Evolutionary conservation across 2,888 invertebrate genomes (phyloP), one percentile per base, ranked within the genome.

Genomic region (Micropterix aruncella): DNA sequence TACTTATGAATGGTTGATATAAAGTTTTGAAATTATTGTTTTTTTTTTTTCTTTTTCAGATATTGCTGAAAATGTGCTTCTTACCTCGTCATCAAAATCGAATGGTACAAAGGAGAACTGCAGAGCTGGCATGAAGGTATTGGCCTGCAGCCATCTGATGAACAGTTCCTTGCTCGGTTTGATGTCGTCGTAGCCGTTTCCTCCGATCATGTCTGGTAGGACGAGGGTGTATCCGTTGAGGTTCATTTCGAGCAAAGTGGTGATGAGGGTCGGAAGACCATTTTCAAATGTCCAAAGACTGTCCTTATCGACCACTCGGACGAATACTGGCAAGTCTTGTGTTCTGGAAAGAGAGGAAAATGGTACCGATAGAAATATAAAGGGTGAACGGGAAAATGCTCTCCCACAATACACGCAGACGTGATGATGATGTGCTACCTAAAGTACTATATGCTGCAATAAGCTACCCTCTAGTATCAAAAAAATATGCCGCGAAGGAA

Each of bases 61-160:
- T n/a, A n/a, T n/a, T n/a, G n/a, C n/a, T n/a, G n/a, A n/a, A n/a
- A n/a, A n/a, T n/a, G n/a, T n/a, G n/a, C n/a, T n/a, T n/a, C n/a
- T 42, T 43, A 66, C 72, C 58, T 79, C 71, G 9, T 70, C 56
- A 55, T 81, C 81, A 56, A 76, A 85, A 48, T 83, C 78, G 89
- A 89, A 91, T 0, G 90, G 90, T 1, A 77, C 75, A 46, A 77
- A 78, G 1, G 89, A 88, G 55, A 82, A 86, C 61, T 90, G 88
- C 65, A 90, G 73, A 0, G 76, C 67, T 0, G 89, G 88, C 69
- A 91, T 74, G 56, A 87, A 87, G 0, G 79, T 74, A 46, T 80
- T 84, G 0, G 83, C 79, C 56, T 87, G 81, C 40, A 84, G 66
- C 89, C 89, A 90, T 54, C 89, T 66, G 19, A 88, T 76, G 55